A percentile compares a stretch with the other conserved stretches of the same genome.
Conservation (phyloP, 2,113 vertebrate genomes). For the Protomyctophum bolini region DNA sequence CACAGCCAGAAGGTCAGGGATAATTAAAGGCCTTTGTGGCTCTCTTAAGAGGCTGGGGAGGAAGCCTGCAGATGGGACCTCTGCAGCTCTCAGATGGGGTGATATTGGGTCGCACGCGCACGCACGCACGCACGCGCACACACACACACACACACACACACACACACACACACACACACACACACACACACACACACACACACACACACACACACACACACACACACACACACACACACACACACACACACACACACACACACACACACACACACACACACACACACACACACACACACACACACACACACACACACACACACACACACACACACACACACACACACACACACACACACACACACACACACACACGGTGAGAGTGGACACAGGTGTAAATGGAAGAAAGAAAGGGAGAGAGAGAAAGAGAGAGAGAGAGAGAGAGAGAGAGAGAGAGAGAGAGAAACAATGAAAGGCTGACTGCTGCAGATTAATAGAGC, state of each 20-base stretch:
- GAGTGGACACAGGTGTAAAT: conserved; percentile 52
- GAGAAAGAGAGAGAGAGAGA: conserved; percentile 1
- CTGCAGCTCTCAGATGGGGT: conserved; percentile 43
- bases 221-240: too few relatives aligned
- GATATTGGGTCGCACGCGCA: neutral
- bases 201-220: too few relatives aligned
- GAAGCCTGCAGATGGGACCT: conserved; percentile 72
- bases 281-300: neutral
- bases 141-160: conserved; percentile 17
- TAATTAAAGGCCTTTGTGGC: conserved; percentile 82
- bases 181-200: conserved; percentile 7
- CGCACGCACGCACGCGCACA: conserved; percentile 15
- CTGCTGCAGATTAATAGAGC: neutral
- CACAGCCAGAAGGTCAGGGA: conserved; percentile 80
- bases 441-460: neutral
- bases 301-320: conserved; percentile 4
- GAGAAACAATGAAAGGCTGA: neutral
- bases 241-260: too few relatives aligned
- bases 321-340: neutral
- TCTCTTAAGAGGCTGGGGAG: conserved; percentile 74
- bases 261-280: too few relatives aligned
- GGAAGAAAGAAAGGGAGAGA: conserved; percentile 2
- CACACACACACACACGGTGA: conserved; percentile 35
- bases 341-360: neutral
- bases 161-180: conserved; percentile 20